A percentile compares a stretch with the other conserved stretches of the same genome.
Evolutionary conservation across 2,797 vertebrate genomes (phyloP).

Genomic region (Muraenolepis orangiensis): DNA sequence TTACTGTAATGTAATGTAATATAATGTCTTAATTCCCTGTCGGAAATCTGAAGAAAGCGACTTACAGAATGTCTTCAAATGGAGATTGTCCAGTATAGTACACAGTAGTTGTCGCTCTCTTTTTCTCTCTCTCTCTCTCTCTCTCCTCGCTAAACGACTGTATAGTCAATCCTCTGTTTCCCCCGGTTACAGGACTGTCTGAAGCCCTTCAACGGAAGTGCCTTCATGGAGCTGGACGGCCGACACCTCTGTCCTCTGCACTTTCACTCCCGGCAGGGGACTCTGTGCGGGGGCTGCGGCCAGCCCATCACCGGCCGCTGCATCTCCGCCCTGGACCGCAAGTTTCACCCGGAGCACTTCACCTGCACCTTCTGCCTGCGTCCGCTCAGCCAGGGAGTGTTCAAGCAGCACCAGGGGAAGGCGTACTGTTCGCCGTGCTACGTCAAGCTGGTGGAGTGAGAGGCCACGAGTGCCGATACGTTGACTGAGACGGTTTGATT

Average conservation of each 20-base stretch:
- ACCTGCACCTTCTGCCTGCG: slow-evolving; percentile 84
- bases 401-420: slow-evolving; percentile 76
- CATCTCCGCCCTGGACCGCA: slow-evolving; percentile 76
- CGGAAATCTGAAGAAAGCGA: not conserved
- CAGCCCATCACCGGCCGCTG: slow-evolving; percentile 81
- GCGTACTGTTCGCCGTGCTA: slow-evolving; percentile 82
- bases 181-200: slow-evolving; percentile 81
- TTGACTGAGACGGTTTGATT: not conserved
- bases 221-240: slow-evolving; percentile 84
- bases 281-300: slow-evolving; percentile 77
- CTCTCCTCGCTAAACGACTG: too few species aligned
- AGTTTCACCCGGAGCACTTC: slow-evolving; percentile 93
- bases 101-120: too few species aligned
- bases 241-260: slow-evolving; percentile 83
- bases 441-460: slow-evolving; percentile 81
- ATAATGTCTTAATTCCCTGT: not conserved
- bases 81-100: too few species aligned
- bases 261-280: slow-evolving; percentile 83
- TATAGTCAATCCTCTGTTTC: not conserved
- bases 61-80: not conserved
- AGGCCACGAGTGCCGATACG: not conserved
- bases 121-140: too few species aligned
- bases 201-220: slow-evolving; percentile 69
- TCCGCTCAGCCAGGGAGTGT: slow-evolving; percentile 84
- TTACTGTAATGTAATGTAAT: too few species aligned